These are phyloP conservation scores for Conops quadrifasciatus DNA, from an alignment of 2,888 invertebrate species.

Conservation along the genomic window DNA sequence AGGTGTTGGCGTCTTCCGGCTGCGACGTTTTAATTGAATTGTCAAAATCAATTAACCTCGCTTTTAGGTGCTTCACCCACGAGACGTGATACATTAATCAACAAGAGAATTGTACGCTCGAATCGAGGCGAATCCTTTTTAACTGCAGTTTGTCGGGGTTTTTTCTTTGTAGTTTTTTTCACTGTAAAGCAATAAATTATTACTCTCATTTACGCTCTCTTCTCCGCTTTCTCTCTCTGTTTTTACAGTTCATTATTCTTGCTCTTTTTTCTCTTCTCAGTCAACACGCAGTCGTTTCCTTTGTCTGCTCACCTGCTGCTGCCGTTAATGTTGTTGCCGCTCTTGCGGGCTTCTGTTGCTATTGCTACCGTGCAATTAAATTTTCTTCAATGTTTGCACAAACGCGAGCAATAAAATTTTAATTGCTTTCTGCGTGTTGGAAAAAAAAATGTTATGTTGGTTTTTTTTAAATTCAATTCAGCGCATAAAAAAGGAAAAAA, in stretches of 20 bases:
- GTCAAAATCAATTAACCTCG: background rate
- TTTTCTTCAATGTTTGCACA: slow-evolving; percentile 16
- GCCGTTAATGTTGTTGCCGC: too few species aligned
- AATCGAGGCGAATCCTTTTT: too few species aligned
- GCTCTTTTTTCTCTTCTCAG: too few species aligned
- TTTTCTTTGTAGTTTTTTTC: background rate
- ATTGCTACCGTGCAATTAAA: slow-evolving; percentile 6
- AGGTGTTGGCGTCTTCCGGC: background rate
- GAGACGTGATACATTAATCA: background rate
- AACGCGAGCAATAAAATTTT: slow-evolving; percentile 30
- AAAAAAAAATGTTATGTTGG: too few species aligned
- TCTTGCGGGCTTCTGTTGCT: too few species aligned
- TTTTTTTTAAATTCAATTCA: too few species aligned
- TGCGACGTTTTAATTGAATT: background rate
- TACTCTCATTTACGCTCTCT: background rate
- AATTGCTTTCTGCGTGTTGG: background rate
- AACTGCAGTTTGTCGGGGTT: too few species aligned
- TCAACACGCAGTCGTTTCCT: too few species aligned
- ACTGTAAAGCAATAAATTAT: slow-evolving; percentile 16
- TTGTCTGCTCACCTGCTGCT: too few species aligned
- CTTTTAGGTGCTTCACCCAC: background rate
- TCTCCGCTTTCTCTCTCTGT: background rate
- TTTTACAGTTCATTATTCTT: background rate
- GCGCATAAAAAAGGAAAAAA: too few species aligned
- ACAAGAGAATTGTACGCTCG: background rate